Evolutionary conservation across 2,888 invertebrate genomes (phyloP), one percentile per base, ranked within the genome.

Genomic region (Monochamus alternatus): DNA sequence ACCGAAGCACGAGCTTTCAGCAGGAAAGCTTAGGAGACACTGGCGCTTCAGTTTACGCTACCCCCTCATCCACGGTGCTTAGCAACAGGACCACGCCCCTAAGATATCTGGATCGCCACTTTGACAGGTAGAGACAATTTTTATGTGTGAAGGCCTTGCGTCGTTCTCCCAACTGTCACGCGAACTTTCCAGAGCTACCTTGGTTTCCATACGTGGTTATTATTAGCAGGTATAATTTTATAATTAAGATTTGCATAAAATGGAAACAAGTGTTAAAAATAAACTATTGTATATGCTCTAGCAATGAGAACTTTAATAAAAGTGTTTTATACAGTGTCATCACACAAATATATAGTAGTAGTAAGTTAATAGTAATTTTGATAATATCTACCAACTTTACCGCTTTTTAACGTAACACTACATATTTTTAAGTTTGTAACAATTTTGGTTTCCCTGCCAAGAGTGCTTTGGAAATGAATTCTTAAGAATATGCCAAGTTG

Each of bases 31-130:
- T 84, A 82, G 79, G 81, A 85, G 84, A 83, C 82, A 86, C 86
- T 86, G 86, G 79, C 83, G 83, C 83, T 83, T 83, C 82, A 83
- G 84, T 83, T 84, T 85, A 85, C 83, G 81, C 83, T 86, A 82
- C 84, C 84, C 22, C 85, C 86, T 87, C 86, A 86, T 84, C 85
- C 84, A 83, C 81, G 87, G 84, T 86, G 87, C 87, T 85, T 85
- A 85, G 87, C 87, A 87, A 87, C 87, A 83, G 84, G 76, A 81
- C 87, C 86, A 86, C 86, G 86, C 86, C 86, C 73, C 74, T 76
- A 77, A 82, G 78, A 83, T 81, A 78, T 81, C 82, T 78, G 82
- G 78, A 80, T 79, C 67, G 60, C 73, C 76, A 79, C 77, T 79
- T 80, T 78, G 80, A 77, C 80, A 81, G 82, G 80, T 2, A 14